Conservation (phyloP, 2,113 vertebrate genomes). For the Pseudois nayaur region DNA sequence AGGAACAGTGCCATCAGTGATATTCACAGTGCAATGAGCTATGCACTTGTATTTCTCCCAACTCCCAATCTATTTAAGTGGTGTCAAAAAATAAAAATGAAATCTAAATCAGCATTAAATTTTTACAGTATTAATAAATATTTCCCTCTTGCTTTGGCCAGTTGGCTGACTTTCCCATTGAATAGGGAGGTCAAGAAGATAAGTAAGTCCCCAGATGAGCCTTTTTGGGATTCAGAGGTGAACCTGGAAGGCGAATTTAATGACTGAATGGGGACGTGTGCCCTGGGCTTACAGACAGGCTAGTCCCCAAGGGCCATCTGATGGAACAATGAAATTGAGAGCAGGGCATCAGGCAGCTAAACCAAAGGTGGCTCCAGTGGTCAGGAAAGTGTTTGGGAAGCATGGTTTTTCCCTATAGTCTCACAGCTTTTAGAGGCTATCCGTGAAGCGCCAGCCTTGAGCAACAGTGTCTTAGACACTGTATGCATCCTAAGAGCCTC, state of each 20-base stretch:
- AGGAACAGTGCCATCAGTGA: not conserved
- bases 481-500: not conserved
- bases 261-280: not conserved
- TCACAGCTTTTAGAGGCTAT: not conserved
- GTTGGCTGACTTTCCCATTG: not conserved
- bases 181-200: not conserved
- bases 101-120: not conserved
- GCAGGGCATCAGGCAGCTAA: not conserved
- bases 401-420: not conserved
- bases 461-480: too few relatives aligned
- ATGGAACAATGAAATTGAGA: not conserved
- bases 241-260: not conserved
- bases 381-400: not conserved
- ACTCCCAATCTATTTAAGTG: not conserved
- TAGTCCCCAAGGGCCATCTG: not conserved
- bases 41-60: not conserved
- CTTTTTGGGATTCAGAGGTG: not conserved
- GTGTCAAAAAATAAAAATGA: not conserved
- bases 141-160: not conserved
- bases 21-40: not conserved
- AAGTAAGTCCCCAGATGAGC: not conserved
- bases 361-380: not conserved
- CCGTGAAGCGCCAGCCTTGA: accelerated
- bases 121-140: not conserved
- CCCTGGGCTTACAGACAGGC: not conserved